Evolutionary conservation across 2,113 vertebrate species (phyloP).

Genomic region (Muscicapa adusta): DNA sequence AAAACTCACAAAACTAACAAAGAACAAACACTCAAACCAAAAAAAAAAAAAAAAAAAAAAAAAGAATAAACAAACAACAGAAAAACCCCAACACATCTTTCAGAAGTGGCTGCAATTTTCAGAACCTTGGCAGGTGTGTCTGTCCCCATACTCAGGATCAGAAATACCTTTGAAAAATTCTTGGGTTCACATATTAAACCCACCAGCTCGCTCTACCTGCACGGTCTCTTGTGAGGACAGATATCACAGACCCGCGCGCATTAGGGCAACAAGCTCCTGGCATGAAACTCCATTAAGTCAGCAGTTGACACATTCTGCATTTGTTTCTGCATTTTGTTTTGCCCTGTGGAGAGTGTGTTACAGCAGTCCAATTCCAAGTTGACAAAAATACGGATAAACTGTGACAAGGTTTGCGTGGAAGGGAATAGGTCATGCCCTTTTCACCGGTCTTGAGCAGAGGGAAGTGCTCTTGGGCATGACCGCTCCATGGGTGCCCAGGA

Average conservation of each 20-base stretch:
- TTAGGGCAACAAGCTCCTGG: conserved; percentile 38
- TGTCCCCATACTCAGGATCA: not conserved
- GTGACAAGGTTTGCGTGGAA: conserved; percentile 64
- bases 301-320: conserved; percentile 52
- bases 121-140: not conserved
- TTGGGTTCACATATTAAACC: not conserved
- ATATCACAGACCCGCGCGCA: rapidly evolving
- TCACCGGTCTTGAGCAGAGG: conserved; percentile 50
- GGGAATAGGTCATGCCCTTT: conserved; percentile 65
- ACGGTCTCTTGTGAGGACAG: not conserved
- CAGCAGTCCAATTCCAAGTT: conserved; percentile 40
- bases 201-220: not conserved
- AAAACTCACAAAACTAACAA: not conserved
- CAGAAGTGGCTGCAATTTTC: not conserved
- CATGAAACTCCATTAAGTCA: conserved; percentile 53
- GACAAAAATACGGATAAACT: conserved; percentile 63
- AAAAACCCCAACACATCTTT: not conserved
- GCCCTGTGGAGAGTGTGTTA: conserved; percentile 61
- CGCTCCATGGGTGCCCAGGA: conserved; percentile 28
- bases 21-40: not conserved
- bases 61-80: not conserved
- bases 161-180: not conserved
- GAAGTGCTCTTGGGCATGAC: conserved; percentile 60
- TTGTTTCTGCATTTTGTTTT: conserved; percentile 59
- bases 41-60: too few species aligned